phyloP scores from a whole-genome alignment of 2,797 vertebrate species.

The Erpetoichthys calabaricus region DNA sequence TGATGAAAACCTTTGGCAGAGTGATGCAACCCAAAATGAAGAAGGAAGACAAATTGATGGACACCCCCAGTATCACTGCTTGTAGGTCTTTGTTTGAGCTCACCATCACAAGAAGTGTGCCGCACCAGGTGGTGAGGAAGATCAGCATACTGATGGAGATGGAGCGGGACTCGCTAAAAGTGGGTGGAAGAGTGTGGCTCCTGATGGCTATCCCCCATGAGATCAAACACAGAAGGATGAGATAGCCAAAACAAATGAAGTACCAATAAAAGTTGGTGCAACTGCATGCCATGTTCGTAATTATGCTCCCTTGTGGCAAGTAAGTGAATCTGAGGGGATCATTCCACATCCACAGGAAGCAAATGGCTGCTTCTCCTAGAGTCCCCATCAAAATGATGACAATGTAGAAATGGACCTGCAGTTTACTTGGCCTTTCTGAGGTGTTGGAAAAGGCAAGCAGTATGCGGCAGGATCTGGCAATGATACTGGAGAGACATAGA shows the following conservation, averaged over 20 bases:
- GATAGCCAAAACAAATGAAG: too few species aligned
- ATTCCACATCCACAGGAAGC: constrained; percentile 3
- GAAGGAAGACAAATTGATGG: constrained; percentile 4
- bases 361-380: neutral
- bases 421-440: neutral
- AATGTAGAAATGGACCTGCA: neutral
- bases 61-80: neutral
- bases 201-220: neutral
- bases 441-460: neutral
- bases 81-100: too few species aligned
- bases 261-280: neutral
- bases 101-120: neutral
- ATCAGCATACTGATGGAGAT: constrained; percentile 3
- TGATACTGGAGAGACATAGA: constrained; percentile 1
- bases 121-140: constrained; percentile 6
- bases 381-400: neutral
- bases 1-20: constrained; percentile 6
- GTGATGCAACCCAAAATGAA: neutral
- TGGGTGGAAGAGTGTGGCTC: constrained; percentile 4
- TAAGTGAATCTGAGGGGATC: neutral
- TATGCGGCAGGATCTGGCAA: constrained; percentile 5
- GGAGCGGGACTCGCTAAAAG: constrained; percentile 4
- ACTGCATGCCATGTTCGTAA: neutral
- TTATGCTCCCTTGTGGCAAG: neutral
- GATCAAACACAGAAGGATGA: neutral